Conservation (phyloP, 2,888 invertebrate genomes). For the Callyntrura guangdongensis region DNA sequence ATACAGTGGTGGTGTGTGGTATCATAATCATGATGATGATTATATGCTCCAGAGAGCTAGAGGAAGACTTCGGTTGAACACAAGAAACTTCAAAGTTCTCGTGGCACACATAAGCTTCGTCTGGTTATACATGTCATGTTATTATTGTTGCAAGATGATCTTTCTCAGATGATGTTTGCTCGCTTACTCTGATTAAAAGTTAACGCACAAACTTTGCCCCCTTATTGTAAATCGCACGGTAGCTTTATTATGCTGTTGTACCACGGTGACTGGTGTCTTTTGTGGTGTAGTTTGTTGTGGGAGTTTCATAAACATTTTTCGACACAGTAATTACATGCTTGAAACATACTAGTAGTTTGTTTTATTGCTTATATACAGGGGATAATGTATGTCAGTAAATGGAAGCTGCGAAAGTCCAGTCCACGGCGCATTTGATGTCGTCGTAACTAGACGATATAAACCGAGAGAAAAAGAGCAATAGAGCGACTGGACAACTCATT, state of each 20-base stretch:
- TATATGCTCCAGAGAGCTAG: neutral
- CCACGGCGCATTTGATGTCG: neutral
- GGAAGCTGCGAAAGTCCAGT: neutral
- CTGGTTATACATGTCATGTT: constrained; percentile 31
- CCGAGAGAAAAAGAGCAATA: no score
- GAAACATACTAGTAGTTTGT: neutral
- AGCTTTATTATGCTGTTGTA: neutral
- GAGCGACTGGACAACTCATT: constrained; percentile 24
- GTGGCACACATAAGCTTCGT: neutral
- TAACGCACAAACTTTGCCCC: constrained; percentile 15
- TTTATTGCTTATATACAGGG: neutral
- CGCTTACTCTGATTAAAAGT: constrained; percentile 44
- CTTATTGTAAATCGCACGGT: constrained; percentile 11
- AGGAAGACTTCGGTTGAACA: neutral
- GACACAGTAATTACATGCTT: neutral
- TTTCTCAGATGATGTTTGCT: constrained; percentile 54
- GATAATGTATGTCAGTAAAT: neutral
- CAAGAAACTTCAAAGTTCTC: constrained; percentile 38
- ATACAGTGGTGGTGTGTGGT: constrained; percentile 4
- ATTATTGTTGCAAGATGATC: constrained; percentile 24
- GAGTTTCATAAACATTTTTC: neutral
- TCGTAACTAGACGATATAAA: neutral
- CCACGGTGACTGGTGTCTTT: neutral
- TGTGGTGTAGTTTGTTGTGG: neutral
- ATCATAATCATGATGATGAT: constrained; percentile 33